These are phyloP conservation scores for Prionace glauca DNA, from an alignment of 2,797 vertebrate genomes.

Conservation along the genomic window DNA sequence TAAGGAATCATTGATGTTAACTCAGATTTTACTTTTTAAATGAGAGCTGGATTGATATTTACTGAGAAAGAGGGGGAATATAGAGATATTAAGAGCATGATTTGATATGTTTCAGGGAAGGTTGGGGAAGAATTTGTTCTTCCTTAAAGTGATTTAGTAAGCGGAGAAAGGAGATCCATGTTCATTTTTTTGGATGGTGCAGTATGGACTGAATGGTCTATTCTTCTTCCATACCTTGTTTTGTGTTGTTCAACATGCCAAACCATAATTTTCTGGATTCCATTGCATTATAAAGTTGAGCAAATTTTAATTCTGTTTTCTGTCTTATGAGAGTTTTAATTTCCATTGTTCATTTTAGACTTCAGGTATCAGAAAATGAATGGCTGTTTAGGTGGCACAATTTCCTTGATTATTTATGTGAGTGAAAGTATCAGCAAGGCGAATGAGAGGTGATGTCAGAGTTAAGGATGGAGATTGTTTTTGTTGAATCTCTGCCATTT, in stretches of 20 bases:
- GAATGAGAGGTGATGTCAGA: neutral
- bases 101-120: neutral
- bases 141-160: neutral
- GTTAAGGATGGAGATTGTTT: neutral
- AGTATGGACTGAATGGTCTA: neutral
- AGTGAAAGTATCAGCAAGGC: neutral
- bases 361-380: neutral
- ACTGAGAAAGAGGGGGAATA: neutral
- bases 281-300: neutral
- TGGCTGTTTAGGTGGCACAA: neutral
- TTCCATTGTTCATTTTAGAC: neutral
- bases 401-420: neutral
- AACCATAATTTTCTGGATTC: neutral
- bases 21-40: neutral
- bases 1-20: neutral
- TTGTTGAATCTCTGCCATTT: neutral
- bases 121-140: neutral
- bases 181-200: neutral
- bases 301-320: neutral
- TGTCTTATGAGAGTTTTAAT: neutral
- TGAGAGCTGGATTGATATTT: neutral
- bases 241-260: neutral
- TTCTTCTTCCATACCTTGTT: neutral
- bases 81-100: neutral
- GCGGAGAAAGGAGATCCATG: neutral